Evolutionary conservation across 1,140 invertebrate species (phyloP).

Genomic region (Drosophila sp.): DNA sequence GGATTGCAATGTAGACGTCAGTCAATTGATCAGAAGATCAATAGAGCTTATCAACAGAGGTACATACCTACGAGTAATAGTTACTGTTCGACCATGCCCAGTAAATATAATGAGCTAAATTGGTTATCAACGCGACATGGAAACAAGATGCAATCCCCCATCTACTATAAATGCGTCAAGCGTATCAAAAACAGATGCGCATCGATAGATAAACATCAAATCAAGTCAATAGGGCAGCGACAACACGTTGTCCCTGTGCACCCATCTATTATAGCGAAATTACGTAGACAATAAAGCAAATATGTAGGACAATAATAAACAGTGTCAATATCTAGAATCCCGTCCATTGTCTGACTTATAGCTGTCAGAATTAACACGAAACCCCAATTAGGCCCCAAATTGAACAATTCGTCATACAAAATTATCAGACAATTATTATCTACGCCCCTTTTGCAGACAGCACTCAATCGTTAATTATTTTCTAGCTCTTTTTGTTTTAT

Average conservation of each 20-base stretch:
- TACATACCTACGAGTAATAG: conserved; percentile 11
- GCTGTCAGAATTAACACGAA: conserved; percentile 34
- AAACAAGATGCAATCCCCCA: conserved; percentile 33
- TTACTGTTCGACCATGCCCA: neutral
- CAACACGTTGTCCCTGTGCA: conserved; percentile 6
- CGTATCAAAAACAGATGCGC: conserved; percentile 49
- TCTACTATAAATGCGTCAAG: conserved; percentile 24
- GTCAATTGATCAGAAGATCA: conserved; percentile 34
- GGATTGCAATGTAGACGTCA: conserved; percentile 19
- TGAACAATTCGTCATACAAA: conserved; percentile 29
- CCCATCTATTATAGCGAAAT: conserved; percentile 4
- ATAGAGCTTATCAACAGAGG: conserved; percentile 50
- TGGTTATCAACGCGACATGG: conserved; percentile 36
- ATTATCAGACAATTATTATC: conserved; percentile 48
- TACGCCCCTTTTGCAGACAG: neutral
- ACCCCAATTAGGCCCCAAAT: conserved; percentile 33
- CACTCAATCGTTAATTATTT: conserved; percentile 9
- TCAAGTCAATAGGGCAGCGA: conserved; percentile 18
- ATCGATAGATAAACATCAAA: conserved; percentile 25
- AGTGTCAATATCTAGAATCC: conserved; percentile 9
- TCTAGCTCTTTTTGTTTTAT: neutral
- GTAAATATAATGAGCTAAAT: conserved; percentile 63
- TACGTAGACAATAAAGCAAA: conserved; percentile 4
- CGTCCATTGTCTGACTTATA: conserved; percentile 11
- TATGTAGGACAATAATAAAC: conserved; percentile 6